Conservation (phyloP, 2,888 invertebrate genomes). For the Oxystoma pomonae region DNA sequence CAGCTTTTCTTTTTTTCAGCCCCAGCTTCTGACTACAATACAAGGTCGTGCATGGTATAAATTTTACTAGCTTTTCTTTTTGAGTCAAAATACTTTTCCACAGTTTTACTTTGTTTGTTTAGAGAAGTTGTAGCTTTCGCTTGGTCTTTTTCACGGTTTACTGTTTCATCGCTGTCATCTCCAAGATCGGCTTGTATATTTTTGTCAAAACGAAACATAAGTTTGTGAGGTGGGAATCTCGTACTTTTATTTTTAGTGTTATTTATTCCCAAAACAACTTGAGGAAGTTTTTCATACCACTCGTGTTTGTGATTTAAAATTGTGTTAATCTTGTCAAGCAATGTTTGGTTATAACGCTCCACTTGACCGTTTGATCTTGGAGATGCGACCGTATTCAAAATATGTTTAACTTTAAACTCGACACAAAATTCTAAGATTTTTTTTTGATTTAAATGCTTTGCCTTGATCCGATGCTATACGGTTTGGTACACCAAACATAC, state of each 20-base stretch:
- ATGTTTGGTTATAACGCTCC: slow-evolving; percentile 18
- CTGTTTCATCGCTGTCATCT: no score
- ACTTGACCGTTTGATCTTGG: slow-evolving; percentile 20
- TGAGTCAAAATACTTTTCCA: slow-evolving; percentile 11
- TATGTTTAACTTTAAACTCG: slow-evolving; percentile 14
- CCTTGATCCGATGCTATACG: slow-evolving; percentile 20
- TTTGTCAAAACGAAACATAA: slow-evolving; percentile 8
- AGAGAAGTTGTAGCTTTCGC: no score
- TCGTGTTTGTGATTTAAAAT: slow-evolving; percentile 15
- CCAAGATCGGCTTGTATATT: background rate
- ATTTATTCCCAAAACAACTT: slow-evolving; percentile 16
- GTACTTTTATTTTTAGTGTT: slow-evolving; percentile 13
- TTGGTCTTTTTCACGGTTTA: no score
- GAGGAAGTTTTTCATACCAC: slow-evolving; percentile 12
- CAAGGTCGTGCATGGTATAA: slow-evolving; percentile 13
- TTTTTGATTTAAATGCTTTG: slow-evolving; percentile 16
- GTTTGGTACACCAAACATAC: slow-evolving; percentile 19
- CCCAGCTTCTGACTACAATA: slow-evolving; percentile 19
- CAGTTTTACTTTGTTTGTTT: slow-evolving; percentile 6
- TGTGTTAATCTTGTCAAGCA: slow-evolving; percentile 11
- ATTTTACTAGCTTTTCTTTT: slow-evolving; percentile 9
- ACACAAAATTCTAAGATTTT: slow-evolving; percentile 13
- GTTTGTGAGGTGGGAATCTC: background rate
- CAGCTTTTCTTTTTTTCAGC: no score
- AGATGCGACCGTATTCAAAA: slow-evolving; percentile 14